Conservation (phyloP, 2,888 invertebrate genomes). For the Gortyna flavago region DNA sequence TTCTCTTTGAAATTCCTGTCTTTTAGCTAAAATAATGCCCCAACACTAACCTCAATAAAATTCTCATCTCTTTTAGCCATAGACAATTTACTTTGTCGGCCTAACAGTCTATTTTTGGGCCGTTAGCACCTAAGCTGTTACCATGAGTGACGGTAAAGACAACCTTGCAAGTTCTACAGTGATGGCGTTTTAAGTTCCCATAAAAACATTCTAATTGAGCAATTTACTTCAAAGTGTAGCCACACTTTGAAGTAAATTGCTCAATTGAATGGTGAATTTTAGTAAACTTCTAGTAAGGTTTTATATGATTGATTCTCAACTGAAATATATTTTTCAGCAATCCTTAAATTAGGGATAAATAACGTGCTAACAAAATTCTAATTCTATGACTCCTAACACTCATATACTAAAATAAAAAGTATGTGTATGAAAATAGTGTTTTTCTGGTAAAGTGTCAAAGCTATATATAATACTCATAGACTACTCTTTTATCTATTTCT, state of each 20-base stretch:
- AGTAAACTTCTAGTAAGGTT: not conserved
- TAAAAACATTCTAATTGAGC: conserved; percentile 46
- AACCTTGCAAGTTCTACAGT: conserved; percentile 25
- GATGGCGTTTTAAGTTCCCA: conserved; percentile 44
- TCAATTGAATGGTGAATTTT: conserved; percentile 29
- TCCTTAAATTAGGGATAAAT: not conserved
- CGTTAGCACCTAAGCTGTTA: conserved; percentile 29
- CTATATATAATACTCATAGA: not conserved
- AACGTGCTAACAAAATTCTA: not conserved
- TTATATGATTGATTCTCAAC: conserved; percentile 10
- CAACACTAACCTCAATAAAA: not conserved
- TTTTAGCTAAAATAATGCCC: not conserved
- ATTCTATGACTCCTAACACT: not conserved
- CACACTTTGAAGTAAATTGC: conserved; percentile 37
- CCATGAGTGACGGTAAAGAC: conserved; percentile 13
- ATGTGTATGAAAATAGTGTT: not conserved
- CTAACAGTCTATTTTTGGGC: conserved; percentile 38
- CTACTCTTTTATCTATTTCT: not conserved
- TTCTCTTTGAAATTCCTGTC: not conserved
- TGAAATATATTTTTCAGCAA: not conserved
- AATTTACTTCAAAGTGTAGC: too few species aligned
- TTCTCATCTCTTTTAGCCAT: conserved; percentile 17
- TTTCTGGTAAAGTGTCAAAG: not conserved
- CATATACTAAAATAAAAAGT: not conserved
- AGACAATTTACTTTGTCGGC: conserved; percentile 53